These are phyloP conservation scores for Ibycter americanus DNA, from an alignment of 2,797 vertebrate genomes.

Conservation along the genomic window DNA sequence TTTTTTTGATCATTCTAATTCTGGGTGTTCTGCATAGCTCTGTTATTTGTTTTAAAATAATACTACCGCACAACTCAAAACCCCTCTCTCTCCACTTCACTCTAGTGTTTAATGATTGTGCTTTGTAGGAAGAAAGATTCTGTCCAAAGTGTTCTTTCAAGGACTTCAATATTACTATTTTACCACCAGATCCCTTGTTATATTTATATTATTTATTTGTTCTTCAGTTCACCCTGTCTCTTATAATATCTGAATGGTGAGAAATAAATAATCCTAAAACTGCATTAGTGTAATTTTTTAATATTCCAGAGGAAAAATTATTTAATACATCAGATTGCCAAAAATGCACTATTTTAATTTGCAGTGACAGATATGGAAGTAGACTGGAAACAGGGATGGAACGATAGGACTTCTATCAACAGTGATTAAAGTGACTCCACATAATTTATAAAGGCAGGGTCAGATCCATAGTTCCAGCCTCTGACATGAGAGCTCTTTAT, in stretches of 20 bases:
- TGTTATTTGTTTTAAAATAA: background rate
- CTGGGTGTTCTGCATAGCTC: background rate
- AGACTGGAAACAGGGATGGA: slow-evolving; percentile 32
- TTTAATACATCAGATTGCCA: background rate
- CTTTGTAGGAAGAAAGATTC: background rate
- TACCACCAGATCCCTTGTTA: background rate
- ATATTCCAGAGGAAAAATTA: background rate
- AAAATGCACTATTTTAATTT: background rate
- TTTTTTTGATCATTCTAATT: slow-evolving; percentile 23
- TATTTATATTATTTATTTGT: background rate
- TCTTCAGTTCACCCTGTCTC: background rate
- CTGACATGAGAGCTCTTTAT: background rate
- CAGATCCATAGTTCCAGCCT: background rate
- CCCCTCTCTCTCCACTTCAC: background rate
- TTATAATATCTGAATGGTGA: background rate
- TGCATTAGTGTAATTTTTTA: background rate
- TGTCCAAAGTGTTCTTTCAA: background rate
- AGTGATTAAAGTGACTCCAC: background rate
- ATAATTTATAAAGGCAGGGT: background rate
- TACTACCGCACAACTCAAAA: background rate
- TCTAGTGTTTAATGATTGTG: background rate
- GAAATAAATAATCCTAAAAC: background rate
- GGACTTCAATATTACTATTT: background rate
- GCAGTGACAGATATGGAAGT: background rate
- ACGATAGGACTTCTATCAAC: background rate